Conservation (phyloP, 2,113 vertebrate genomes). For the Promerops cafer region DNA sequence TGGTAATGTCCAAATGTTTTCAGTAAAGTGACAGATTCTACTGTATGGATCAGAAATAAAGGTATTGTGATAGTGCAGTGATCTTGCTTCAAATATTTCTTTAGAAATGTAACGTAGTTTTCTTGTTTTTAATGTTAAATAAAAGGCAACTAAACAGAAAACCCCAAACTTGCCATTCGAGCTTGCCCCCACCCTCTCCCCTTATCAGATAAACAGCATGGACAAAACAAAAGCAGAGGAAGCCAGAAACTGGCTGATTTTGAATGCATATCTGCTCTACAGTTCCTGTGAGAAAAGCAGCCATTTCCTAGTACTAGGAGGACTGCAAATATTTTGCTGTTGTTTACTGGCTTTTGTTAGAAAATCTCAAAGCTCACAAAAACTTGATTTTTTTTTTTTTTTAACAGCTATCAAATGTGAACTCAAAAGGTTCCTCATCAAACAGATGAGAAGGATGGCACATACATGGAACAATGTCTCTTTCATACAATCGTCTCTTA, state of each 20-base stretch:
- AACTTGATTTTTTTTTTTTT: neutral
- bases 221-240: neutral
- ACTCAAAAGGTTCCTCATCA: neutral
- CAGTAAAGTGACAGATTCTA: neutral
- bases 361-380: neutral
- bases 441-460: neutral
- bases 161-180: accelerated
- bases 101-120: neutral
- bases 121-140: neutral
- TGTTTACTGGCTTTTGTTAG: neutral
- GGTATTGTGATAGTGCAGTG: neutral
- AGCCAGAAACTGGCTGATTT: neutral
- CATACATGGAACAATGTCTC: neutral
- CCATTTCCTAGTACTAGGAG: neutral
- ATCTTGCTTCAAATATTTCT: neutral
- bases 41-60: neutral
- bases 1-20: neutral
- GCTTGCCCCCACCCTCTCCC: neutral
- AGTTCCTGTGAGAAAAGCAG: neutral
- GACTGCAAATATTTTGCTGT: neutral
- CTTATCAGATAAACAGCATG: neutral
- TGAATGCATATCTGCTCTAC: neutral
- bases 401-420: neutral
- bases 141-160: neutral
- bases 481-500: neutral